These are phyloP conservation scores for Sorex fumeus DNA, from an alignment of 2,113 vertebrate species.

Conservation along the genomic window DNA sequence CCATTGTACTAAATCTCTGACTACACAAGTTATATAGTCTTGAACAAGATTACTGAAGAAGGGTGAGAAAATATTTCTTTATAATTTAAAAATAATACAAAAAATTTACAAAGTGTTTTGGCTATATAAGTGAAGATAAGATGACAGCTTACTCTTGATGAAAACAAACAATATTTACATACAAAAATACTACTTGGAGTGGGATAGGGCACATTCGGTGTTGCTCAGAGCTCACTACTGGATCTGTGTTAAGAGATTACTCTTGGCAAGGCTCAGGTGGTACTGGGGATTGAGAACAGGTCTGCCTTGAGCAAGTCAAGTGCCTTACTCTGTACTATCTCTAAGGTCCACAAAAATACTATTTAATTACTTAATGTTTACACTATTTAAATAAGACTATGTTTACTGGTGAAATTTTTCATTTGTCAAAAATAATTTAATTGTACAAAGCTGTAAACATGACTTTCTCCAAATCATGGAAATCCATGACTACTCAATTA, in stretches of 20 bases:
- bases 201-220: too few species aligned
- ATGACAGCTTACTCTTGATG: neutral
- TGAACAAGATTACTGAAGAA: too few species aligned
- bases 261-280: too few species aligned
- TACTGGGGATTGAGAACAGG: too few species aligned
- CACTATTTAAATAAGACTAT: constrained; percentile 20
- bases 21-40: too few species aligned
- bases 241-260: too few species aligned
- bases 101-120: constrained; percentile 21
- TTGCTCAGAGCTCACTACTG: neutral
- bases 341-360: too few species aligned
- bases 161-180: neutral
- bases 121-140: constrained; percentile 38
- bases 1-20: too few species aligned
- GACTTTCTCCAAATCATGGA: neutral
- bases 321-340: too few species aligned
- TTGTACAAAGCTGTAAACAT: neutral
- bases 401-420: neutral
- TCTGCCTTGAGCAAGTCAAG: too few species aligned
- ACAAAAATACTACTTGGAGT: neutral
- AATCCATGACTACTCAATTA: neutral
- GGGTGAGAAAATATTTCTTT: neutral
- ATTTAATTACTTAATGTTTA: constrained; percentile 3
- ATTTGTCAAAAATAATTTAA: neutral
- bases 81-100: constrained; percentile 30